phyloP scores from a whole-genome alignment of 2,797 vertebrate species.

The Antennarius maculatus region DNA sequence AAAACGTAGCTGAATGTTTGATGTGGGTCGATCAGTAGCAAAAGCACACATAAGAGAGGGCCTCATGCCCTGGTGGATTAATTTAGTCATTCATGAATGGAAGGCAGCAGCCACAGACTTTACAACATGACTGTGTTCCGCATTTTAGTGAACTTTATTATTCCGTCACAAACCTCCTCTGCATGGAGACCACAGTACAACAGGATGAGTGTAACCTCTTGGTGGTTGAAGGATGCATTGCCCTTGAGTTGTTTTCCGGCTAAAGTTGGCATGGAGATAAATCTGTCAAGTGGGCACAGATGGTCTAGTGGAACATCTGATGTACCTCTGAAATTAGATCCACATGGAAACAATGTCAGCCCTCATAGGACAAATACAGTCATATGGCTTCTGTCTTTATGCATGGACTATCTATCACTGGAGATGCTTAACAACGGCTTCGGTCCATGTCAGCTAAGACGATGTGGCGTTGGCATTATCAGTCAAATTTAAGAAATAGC shows the following conservation, averaged over 20 bases:
- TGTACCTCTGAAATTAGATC: conserved; percentile 10
- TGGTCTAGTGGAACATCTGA: conserved; percentile 40
- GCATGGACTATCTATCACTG: not conserved
- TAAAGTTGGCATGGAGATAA: conserved; percentile 55
- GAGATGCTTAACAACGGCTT: not conserved
- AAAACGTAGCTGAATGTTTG: not conserved
- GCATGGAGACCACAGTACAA: not conserved
- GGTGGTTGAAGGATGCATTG: conserved; percentile 7
- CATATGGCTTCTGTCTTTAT: not conserved
- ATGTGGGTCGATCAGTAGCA: not conserved
- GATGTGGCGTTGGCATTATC: not conserved
- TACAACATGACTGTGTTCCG: not conserved
- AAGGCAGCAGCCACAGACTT: not conserved
- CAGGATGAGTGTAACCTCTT: conserved; percentile 4
- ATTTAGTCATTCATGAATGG: not conserved
- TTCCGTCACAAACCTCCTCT: not conserved
- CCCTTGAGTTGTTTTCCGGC: conserved; percentile 40
- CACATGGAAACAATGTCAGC: conserved; percentile 7
- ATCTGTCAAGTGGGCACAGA: conserved; percentile 55
- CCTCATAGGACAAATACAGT: not conserved
- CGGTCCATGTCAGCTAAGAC: not conserved
- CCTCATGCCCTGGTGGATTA: not conserved
- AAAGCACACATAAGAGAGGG: conserved; percentile 1
- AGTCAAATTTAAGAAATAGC: no score
- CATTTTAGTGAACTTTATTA: not conserved